Base-by-base conservation (phyloP, 2,797 vertebrate species). In the Gallinago nigripennis region DNA sequence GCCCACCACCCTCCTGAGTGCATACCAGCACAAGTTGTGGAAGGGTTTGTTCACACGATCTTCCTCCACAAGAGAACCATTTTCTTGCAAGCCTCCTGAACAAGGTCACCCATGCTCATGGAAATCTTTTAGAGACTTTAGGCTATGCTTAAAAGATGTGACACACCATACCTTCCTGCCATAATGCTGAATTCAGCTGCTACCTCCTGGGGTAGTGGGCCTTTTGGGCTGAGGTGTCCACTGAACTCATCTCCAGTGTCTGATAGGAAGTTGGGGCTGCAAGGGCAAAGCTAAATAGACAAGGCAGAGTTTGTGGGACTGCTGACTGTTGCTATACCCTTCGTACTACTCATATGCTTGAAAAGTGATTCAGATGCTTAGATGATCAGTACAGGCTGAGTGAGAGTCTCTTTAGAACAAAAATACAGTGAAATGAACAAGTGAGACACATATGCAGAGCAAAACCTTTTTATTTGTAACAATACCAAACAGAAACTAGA, bases 401-500 rank as follows among this genome's bases (percentile, higher is more conserved):
- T 88, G 79, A 84, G 58, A 78, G 24, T 76, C 35, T 79, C 21
- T 82, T 61, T 50, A 79, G 63, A 87, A 85, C 19, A 79, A 90
- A 79, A 95, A 64, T 53, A 50, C 58, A 28, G 19, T 69, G 51
- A 90, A 79, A 90, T 82, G 41, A 94, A 65, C 66, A 90, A 94
- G 58, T 71, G 37, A 68, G 50, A 69, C 46, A 31, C 8, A 27
- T 16, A 6, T 7, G 57, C 48, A 77, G 54, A 77, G n/a, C 16
- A 77, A 63, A 85, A 83, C 6, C 51, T 65, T 70, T 66, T 71
- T 4, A 43, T 80, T 80, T 86, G 5, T 61, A 90, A 58, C 33
- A 66, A 77, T 57, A 80, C 37, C 66, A 85, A 82, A 79, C 25
- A 91, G 70, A 87, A 91, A 77, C 46, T 41, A 53, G 51, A 60